A percentile compares a stretch with the other conserved stretches of the same genome.
Evolutionary conservation across 2,113 vertebrate genomes (phyloP).

Genomic region (Elephantulus edwardii): DNA sequence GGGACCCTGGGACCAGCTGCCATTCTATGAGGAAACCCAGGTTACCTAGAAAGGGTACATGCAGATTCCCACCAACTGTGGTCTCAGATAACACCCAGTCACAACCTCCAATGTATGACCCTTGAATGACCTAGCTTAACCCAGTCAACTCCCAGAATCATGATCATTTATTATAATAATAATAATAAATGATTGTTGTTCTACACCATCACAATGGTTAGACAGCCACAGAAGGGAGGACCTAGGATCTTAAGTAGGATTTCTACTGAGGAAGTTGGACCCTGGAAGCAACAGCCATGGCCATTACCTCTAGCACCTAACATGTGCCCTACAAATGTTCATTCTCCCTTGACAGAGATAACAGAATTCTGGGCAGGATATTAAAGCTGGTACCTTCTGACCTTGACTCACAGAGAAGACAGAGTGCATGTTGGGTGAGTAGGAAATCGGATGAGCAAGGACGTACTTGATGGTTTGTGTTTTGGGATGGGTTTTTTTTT

Average conservation of each 20-base stretch:
- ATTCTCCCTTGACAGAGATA: background rate
- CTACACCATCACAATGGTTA: background rate
- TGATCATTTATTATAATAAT: background rate
- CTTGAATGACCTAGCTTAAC: background rate
- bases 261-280: background rate
- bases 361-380: background rate
- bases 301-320: background rate
- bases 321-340: background rate
- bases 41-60: background rate
- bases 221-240: background rate
- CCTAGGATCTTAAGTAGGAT: background rate
- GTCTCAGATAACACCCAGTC: background rate
- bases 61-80: background rate
- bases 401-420: background rate
- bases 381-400: background rate
- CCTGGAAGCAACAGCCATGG: background rate
- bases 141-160: background rate
- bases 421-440: background rate
- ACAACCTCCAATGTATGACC: background rate
- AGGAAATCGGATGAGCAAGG: background rate
- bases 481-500: background rate
- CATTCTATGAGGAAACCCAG: background rate
- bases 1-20: background rate
- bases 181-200: too few relatives aligned
- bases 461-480: background rate